Conservation (phyloP, 1,140 invertebrate species). For the Harpegnathos saltator region DNA sequence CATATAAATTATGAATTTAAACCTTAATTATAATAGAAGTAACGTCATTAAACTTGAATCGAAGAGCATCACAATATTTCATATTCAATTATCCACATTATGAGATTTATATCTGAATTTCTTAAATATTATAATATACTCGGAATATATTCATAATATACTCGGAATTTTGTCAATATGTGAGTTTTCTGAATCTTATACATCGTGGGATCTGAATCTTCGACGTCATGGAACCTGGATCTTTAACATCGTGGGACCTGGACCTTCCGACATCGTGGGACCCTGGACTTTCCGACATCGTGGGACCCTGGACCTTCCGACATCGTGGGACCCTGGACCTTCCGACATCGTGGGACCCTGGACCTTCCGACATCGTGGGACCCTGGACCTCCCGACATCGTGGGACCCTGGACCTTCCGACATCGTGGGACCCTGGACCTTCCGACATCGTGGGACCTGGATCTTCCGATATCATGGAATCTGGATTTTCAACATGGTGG, state of each 20-base stretch:
- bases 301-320: not conserved
- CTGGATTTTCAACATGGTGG: not conserved
- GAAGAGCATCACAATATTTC: no score
- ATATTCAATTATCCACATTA: no score
- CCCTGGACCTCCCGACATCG: not conserved
- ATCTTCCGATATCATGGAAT: not conserved
- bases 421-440: not conserved
- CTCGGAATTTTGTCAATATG: not conserved
- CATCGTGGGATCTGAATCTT: not conserved
- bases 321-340: not conserved
- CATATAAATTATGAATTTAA: no score
- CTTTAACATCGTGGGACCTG: not conserved
- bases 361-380: not conserved
- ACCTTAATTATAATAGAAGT: no score
- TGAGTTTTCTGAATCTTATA: not conserved
- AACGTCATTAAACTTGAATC: no score
- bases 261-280: not conserved
- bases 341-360: not conserved
- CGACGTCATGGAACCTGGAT: not conserved
- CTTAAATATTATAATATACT: not conserved
- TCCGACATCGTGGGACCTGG: not conserved
- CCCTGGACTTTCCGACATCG: not conserved
- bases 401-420: not conserved
- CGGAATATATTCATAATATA: not conserved
- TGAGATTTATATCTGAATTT: no score